Conservation (phyloP, 2,888 invertebrate genomes). For the Sympetrum striolatum region DNA sequence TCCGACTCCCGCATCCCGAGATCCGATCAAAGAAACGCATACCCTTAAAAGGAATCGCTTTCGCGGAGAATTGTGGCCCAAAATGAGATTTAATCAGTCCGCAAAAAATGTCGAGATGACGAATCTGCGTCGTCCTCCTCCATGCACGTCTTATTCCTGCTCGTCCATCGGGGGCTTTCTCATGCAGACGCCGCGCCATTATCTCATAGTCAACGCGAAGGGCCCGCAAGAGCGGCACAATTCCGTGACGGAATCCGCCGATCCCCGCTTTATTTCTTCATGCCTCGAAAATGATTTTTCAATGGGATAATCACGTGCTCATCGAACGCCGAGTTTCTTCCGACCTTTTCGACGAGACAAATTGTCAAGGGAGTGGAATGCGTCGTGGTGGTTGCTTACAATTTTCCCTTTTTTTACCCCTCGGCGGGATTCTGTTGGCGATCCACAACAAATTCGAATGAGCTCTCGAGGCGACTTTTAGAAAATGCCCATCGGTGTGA, state of each 20-base stretch:
- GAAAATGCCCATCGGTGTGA: not conserved
- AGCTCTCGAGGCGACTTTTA: not conserved
- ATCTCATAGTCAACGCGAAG: not conserved
- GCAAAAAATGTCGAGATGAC: no score
- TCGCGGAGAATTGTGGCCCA: no score
- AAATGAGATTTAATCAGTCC: no score
- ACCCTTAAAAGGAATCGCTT: no score
- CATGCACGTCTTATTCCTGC: no score
- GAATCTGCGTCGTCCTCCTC: no score
- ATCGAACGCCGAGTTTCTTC: not conserved
- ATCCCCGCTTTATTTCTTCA: not conserved
- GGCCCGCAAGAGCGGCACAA: not conserved
- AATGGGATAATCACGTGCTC: not conserved
- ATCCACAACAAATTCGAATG: not conserved
- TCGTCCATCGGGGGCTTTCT: not conserved
- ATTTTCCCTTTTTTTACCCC: not conserved
- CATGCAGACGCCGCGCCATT: conserved; percentile 16
- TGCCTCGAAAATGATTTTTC: not conserved
- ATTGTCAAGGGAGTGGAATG: not conserved
- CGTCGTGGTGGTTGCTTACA: not conserved
- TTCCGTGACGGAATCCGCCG: not conserved
- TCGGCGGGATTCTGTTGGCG: not conserved
- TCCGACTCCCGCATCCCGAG: no score
- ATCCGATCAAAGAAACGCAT: no score
- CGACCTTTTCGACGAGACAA: not conserved